Conservation (phyloP, 2,113 vertebrate species). For the Scomber japonicus region DNA sequence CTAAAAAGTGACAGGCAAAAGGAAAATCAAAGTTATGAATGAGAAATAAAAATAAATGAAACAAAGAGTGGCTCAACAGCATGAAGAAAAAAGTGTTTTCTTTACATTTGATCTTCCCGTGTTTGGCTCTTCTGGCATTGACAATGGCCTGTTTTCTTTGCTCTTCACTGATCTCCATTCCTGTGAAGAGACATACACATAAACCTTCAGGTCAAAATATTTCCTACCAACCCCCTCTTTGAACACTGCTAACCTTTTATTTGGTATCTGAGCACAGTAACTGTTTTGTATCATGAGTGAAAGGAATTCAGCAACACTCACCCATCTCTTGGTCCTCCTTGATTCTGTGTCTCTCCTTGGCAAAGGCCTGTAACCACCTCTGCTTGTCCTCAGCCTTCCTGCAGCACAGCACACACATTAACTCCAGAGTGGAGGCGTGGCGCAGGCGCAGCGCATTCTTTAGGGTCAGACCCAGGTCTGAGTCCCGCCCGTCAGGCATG, state of each 20-base stretch:
- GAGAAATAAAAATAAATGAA: not conserved
- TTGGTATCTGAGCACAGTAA: slow-evolving; percentile 39
- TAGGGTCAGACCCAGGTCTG: slow-evolving; percentile 88
- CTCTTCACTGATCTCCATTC: slow-evolving; percentile 95
- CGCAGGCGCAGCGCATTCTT: slow-evolving; percentile 92
- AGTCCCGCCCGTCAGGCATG: slow-evolving; percentile 90
- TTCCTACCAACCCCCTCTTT: slow-evolving; percentile 10
- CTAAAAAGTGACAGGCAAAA: slow-evolving; percentile 73
- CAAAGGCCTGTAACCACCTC: slow-evolving; percentile 91
- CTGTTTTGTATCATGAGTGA: slow-evolving; percentile 20
- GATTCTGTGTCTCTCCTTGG: slow-evolving; percentile 90
- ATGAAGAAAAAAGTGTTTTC: not conserved
- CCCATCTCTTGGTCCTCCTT: slow-evolving; percentile 96
- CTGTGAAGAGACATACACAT: slow-evolving; percentile 78
- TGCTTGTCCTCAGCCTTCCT: slow-evolving; percentile 94
- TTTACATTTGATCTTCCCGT: slow-evolving; percentile 94
- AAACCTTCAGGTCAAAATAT: slow-evolving; percentile 57
- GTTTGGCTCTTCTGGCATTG: slow-evolving; percentile 92
- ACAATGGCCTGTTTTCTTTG: slow-evolving; percentile 95
- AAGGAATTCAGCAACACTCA: slow-evolving; percentile 76
- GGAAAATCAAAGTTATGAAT: not conserved
- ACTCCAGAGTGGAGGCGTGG: slow-evolving; percentile 86
- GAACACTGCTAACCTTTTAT: slow-evolving; percentile 15
- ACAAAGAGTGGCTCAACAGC: not conserved
- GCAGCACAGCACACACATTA: slow-evolving; percentile 89